Base-by-base conservation (phyloP, 1,140 invertebrate genomes). In the Plodia interpunctella region DNA sequence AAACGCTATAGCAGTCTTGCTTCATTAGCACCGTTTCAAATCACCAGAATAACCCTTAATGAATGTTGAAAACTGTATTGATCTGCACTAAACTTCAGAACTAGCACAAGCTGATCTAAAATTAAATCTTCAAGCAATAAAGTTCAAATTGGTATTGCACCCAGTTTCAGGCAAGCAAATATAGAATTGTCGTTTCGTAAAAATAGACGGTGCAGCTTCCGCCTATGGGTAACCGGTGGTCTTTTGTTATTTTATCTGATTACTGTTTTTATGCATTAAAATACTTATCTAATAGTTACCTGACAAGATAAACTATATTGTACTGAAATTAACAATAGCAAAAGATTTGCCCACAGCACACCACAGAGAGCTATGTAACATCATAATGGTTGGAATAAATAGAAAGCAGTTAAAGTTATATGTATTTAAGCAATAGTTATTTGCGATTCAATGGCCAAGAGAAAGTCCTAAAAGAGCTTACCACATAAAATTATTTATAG, bases 131-230 rank as follows among this genome's bases (percentile, higher is more conserved):
- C 2, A 44, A 44, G 13, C 15, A 15, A 17, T 44, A 44, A 44
- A 44, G 38, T 5, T 6, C 38, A 44, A 15, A 15, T 44, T 44
- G 38, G 1, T 17, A 15, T 44, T 5, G 2, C 38, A 17, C 15
- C n/a, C 15, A 15, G n/a, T 44, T 44, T 44, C 38, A 44, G 13
- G 13, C 13, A n/a, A 17, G 38, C 70, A 74, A 73, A 77, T 70
- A 69, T 69, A 75, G 73, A 77, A 70, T 67, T 68, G 69, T 51
- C 72, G 69, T 76, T 70, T 66, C 59, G 70, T 82, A 85, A 84
- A 85, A 85, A 84, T 85, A 85, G 82, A 72, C 74, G 57, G 55
- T 66, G 77, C 72, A 78, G 72, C 80, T 87, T 87, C 84, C 84
- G 84, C 75, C 82, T 85, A 79, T 62, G 68, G 78, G 70, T 79